phyloP scores from a whole-genome alignment of 2,113 vertebrate genomes.

The Sigmodon hispidus region DNA sequence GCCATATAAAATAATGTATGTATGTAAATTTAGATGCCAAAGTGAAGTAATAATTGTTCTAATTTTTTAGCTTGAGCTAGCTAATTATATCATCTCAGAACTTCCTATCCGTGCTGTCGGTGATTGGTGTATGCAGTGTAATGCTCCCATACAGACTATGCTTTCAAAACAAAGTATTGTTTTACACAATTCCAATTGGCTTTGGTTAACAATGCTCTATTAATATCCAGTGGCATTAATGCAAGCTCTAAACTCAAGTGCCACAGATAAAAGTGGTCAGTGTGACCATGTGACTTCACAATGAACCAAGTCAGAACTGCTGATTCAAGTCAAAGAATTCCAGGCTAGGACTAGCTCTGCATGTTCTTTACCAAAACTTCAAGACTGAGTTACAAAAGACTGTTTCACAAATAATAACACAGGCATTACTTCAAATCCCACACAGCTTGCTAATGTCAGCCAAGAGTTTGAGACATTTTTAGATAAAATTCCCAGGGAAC shows the following conservation, averaged over 20 bases:
- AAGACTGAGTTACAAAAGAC: constrained; percentile 38
- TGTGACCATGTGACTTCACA: constrained; percentile 77
- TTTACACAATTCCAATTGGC: constrained; percentile 79
- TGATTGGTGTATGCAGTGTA: constrained; percentile 81
- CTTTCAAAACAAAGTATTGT: constrained; percentile 84
- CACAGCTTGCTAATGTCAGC: constrained; percentile 40
- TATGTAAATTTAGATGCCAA: constrained; percentile 46
- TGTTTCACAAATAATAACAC: constrained; percentile 21
- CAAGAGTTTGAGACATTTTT: constrained; percentile 26
- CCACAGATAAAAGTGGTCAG: constrained; percentile 79
- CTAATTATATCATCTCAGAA: constrained; percentile 75
- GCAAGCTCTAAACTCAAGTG: constrained; percentile 82
- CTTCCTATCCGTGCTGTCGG: constrained; percentile 78
- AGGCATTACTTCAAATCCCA: constrained; percentile 32
- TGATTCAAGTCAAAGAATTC: constrained; percentile 71
- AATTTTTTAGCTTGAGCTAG: constrained; percentile 32
- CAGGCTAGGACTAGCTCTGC: constrained; percentile 56
- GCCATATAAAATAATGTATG: neutral
- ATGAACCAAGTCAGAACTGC: constrained; percentile 78
- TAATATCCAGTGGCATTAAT: constrained; percentile 83
- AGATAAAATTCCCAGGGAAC: constrained; percentile 50
- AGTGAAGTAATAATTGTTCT: constrained; percentile 16
- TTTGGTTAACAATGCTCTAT: constrained; percentile 84
- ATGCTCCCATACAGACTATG: constrained; percentile 72
- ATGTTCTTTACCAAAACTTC: constrained; percentile 46